phyloP scores from a whole-genome alignment of 2,113 vertebrate genomes.

The Tyto alba region DNA sequence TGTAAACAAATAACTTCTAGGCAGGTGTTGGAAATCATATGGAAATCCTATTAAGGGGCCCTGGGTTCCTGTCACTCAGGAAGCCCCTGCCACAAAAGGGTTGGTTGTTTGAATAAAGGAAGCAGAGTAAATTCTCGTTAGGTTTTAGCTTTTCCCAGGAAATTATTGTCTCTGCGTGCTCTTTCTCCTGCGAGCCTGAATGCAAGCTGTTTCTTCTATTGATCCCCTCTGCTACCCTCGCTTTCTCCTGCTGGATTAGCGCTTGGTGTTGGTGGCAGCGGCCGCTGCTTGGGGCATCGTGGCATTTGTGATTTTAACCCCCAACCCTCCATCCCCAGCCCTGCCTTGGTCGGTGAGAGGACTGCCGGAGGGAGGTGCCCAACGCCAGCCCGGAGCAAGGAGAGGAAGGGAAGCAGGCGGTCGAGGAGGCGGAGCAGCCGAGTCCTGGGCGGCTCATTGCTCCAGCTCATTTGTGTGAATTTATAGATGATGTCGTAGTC shows the following conservation, averaged over 20 bases:
- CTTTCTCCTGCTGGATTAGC: conserved; percentile 66
- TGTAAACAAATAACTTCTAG: conserved; percentile 88
- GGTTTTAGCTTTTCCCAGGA: conserved; percentile 83
- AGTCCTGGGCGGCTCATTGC: neutral
- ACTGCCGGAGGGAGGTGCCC: accelerated
- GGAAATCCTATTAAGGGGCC: conserved; percentile 86
- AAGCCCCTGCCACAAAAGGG: conserved; percentile 76
- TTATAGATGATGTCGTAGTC: neutral
- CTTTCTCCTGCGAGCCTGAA: conserved; percentile 77
- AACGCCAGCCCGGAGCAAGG: neutral
- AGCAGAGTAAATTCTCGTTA: conserved; percentile 80
- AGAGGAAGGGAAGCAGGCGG: neutral
- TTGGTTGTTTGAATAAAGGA: conserved; percentile 76
- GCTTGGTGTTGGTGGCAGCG: conserved; percentile 45
- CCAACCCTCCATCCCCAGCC: neutral
- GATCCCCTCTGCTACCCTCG: conserved; percentile 69
- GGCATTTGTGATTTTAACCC: conserved; percentile 73
- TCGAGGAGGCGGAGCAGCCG: neutral
- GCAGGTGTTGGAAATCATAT: conserved; percentile 88
- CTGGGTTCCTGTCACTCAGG: conserved; percentile 79
- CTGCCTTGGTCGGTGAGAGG: neutral
- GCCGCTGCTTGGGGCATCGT: conserved; percentile 3
- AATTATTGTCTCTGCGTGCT: conserved; percentile 77
- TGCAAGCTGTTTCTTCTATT: conserved; percentile 72
- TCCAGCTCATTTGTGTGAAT: neutral